A percentile compares a stretch with the other conserved stretches of the same genome.
Conservation (phyloP, 35 echinoderm and acorn worm species). For the Hemicentrotus pulcherrimus region DNA sequence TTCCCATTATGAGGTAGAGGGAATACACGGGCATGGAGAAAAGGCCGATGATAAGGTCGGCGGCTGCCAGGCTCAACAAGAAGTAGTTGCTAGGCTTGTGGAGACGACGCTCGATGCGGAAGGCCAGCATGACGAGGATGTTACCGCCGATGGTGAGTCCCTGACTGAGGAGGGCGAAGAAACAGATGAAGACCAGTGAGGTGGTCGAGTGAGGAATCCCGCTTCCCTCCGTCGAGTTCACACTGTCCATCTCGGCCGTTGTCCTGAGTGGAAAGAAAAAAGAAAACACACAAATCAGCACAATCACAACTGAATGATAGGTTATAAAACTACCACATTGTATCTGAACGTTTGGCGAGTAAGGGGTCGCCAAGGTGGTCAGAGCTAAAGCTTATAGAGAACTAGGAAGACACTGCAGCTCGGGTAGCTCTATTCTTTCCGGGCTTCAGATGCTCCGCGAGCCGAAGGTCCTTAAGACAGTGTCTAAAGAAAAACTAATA, state of each 20-base stretch:
- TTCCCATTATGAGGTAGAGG: constrained; percentile 82
- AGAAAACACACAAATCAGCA: background rate
- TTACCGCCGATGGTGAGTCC: constrained; percentile 92
- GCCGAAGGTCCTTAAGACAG: no score
- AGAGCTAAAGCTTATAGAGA: no score
- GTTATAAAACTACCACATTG: no score
- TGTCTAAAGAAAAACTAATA: no score
- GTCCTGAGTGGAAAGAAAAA: background rate
- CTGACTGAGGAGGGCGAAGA: constrained; percentile 79
- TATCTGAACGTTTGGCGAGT: no score
- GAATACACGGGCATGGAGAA: constrained; percentile 99
- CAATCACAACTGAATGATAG: background rate
- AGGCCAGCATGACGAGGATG: constrained; percentile 91
- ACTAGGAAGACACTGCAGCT: no score
- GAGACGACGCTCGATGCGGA: constrained; percentile 88
- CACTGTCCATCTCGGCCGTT: background rate
- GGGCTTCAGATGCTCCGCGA: no score
- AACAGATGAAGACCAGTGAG: constrained; percentile 79
- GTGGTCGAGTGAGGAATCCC: constrained; percentile 58
- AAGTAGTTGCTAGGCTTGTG: constrained; percentile 99
- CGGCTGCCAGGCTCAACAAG: constrained; percentile 90
- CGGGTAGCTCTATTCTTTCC: no score
- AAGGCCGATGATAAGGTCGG: constrained; percentile 94
- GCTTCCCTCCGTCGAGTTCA: constrained; percentile 20
- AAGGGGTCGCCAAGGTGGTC: no score